Percentiles rank a stretch among this genome's conserved stretches.
phyloP scores from a whole-genome alignment of 2,888 invertebrate species.

The Trimorus sp. region DNA sequence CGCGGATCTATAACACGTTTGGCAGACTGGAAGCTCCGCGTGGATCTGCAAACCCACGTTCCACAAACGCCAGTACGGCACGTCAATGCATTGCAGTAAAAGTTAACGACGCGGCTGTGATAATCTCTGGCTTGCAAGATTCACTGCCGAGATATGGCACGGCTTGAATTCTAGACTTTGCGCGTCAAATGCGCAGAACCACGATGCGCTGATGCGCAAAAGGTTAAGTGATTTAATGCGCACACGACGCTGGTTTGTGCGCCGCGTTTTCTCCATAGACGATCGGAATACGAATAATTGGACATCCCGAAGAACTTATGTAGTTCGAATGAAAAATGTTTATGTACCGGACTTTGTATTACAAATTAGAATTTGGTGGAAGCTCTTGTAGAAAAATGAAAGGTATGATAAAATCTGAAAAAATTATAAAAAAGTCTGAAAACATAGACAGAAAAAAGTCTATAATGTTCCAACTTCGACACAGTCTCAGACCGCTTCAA shows the following conservation, averaged over 20 bases:
- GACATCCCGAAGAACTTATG: constrained; percentile 42
- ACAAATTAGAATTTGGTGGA: too few species aligned
- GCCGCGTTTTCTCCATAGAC: constrained; percentile 45
- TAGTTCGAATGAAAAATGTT: constrained; percentile 5
- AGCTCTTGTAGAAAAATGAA: too few species aligned
- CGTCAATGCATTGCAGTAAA: constrained; percentile 65
- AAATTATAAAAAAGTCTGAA: too few species aligned
- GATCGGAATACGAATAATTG: constrained; percentile 51
- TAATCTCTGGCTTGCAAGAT: constrained; percentile 61
- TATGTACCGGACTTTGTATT: too few species aligned
- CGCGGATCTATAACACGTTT: too few species aligned
- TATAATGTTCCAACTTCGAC: too few species aligned
- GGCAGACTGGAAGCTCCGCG: background rate
- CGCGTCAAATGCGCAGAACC: constrained; percentile 13
- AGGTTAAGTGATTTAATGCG: constrained; percentile 59
- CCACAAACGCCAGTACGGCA: constrained; percentile 64
- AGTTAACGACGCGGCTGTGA: constrained; percentile 62
- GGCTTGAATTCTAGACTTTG: constrained; percentile 42
- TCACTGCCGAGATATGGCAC: constrained; percentile 61
- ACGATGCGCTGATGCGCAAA: constrained; percentile 10
- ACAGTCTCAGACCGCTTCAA: too few species aligned
- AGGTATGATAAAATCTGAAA: too few species aligned
- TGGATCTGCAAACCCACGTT: constrained; percentile 56
- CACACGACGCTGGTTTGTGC: constrained; percentile 21
- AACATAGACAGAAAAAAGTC: too few species aligned